Evolutionary conservation across 2,113 vertebrate species (phyloP), one percentile per base, ranked within the genome.

Genomic region (Aptenodytes forsteri): DNA sequence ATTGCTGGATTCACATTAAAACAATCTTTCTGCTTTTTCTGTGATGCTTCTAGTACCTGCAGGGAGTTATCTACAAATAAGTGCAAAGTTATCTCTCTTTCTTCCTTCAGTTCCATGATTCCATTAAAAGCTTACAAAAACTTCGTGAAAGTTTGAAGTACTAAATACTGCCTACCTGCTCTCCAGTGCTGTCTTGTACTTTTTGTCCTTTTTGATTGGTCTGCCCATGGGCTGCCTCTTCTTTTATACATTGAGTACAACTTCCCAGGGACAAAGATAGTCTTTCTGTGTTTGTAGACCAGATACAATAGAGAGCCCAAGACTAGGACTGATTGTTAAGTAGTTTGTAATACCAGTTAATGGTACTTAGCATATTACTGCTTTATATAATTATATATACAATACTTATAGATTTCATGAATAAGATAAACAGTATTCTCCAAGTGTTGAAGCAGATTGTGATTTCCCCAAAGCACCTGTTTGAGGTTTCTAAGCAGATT

Each of bases 21-120:
- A 64, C 8, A 55, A 15, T 73, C 15, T 56, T 40, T 17, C 22
- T 71, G 21, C 30, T 58, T 82, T 86, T 71, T 46, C 62, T 54
- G 13, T 14, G 13, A 7, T 7, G 4, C 7, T 34, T 46, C 38
- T 71, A 0, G 0, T 66, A 25, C 27, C 49, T 66, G 12, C 25
- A 71, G n/a, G 30, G 17, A 54, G 15, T 66, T 56, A 61, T 11
- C 59, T 38, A 36, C 36, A 70, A 73, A 32, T 26, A 38, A 67
- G 5, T 40, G 27, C 15, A 14, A 32, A 56, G 52, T 87, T 84
- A 29, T 49, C 9, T 25, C 16, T 47, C 38, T 59, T 1, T 76
- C 11, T 26, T 62, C 19, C 25, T 93, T 82, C 36, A 32, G 2
- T 46, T 58, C 25, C 10, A 4, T 27, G 9, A 16, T 49, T 93